phyloP scores from a whole-genome alignment of 2,113 vertebrate species.

The Rhabdomys dilectus region DNA sequence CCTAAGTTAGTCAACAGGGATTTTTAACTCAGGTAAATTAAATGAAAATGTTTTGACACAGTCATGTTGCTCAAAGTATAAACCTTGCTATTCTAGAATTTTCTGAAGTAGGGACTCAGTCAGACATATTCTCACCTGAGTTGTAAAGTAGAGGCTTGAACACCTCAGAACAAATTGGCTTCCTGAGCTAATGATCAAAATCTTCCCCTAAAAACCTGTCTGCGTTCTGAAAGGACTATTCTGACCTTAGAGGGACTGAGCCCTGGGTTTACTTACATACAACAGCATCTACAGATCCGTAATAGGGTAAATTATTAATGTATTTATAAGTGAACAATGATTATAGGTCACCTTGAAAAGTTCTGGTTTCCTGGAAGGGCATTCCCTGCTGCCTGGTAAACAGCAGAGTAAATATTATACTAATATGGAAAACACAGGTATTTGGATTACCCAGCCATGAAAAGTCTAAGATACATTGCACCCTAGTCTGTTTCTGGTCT shows the following conservation, averaged over 20 bases:
- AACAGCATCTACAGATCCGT: neutral
- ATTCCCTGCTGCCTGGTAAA: neutral
- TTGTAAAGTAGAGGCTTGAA: neutral
- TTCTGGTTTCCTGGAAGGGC: neutral
- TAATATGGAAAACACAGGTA: neutral
- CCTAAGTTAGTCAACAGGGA: conserved; percentile 9
- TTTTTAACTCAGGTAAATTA: conserved; percentile 68
- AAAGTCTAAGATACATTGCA: neutral
- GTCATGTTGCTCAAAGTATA: neutral
- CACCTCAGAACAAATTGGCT: conserved; percentile 24
- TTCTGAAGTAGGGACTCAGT: conserved; percentile 23
- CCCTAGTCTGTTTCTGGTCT: neutral
- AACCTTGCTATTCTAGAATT: conserved; percentile 36
- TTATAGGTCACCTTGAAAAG: conserved; percentile 52
- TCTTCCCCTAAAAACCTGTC: neutral
- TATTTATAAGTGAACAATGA: neutral
- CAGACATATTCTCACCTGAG: neutral
- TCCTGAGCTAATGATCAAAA: neutral
- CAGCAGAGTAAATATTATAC: neutral
- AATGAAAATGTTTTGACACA: conserved; percentile 55
- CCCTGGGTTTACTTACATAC: neutral
- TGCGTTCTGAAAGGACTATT: neutral
- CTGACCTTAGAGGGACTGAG: neutral
- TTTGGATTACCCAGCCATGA: neutral
- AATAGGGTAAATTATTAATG: neutral